Evolutionary conservation across 2,797 vertebrate species (phyloP).

Genomic region (Rhadinocentrus ornatus): DNA sequence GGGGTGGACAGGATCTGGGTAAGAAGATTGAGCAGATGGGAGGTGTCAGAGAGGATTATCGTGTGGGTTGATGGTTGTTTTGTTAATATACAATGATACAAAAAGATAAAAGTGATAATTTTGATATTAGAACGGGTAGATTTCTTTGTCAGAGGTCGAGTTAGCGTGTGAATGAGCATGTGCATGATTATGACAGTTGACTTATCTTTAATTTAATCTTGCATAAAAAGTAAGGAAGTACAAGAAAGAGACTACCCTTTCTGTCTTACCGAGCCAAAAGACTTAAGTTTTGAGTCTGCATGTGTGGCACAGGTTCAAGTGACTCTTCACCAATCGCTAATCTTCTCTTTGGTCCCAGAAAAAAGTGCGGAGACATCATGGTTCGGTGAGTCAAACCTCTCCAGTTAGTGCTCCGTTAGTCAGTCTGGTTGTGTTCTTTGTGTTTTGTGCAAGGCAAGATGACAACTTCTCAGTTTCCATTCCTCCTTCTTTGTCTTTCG

Average conservation of each 20-base stretch:
- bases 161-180: slow-evolving; percentile 3
- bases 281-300: slow-evolving; percentile 27
- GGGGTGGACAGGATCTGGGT: slow-evolving; percentile 39
- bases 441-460: slow-evolving; percentile 45
- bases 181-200: neutral
- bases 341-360: slow-evolving; percentile 61
- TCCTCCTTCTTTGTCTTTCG: slow-evolving; percentile 66
- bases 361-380: slow-evolving; percentile 75
- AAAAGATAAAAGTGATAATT: neutral
- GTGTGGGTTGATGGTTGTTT: slow-evolving; percentile 13
- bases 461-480: slow-evolving; percentile 76
- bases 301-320: slow-evolving; percentile 50
- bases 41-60: slow-evolving; percentile 3
- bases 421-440: slow-evolving; percentile 21
- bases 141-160: neutral
- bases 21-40: slow-evolving; percentile 31
- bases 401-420: slow-evolving; percentile 26
- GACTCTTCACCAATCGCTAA: slow-evolving; percentile 44
- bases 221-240: slow-evolving; percentile 37
- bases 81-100: slow-evolving; percentile 16
- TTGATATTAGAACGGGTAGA: neutral
- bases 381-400: slow-evolving; percentile 82
- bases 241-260: slow-evolving; percentile 3
- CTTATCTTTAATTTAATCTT: neutral
- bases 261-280: neutral